Base-by-base conservation (phyloP, 2,797 vertebrate species). In the Hylomyscus alleni region DNA sequence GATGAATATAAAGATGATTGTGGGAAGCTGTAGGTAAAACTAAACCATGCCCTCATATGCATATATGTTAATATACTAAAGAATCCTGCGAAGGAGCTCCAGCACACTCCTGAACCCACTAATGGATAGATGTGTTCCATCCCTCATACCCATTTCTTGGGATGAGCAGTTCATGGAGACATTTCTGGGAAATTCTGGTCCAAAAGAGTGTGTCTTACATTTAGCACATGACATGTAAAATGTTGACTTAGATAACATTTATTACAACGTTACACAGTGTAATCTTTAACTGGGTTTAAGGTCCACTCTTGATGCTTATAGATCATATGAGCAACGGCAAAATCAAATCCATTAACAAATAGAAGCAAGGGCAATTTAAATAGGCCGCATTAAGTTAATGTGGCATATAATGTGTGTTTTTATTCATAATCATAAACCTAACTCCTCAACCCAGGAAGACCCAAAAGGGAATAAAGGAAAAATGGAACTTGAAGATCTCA, bases 341-440 rank as follows among this genome's bases (percentile, higher is more conserved):
- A 96, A 72, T 24, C 88, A 93, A 94, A 85, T 76, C 90, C 94
- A 94, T 83, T 72, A 73, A 81, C 52, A 93, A 88, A 92, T 65
- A 82, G 88, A 93, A 95, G 34, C 40, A 87, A 95, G 81, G 78
- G 44, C 67, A 94, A 92, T 87, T 84, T 47, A 93, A 88, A 96
- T 54, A 87, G 90, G 94, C 77, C 47, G 78, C 29, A 89, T 93
- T 85, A 94, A 91, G 73, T 90, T 92, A 97, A 86, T 80, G 54
- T 86, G 85, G 84, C 50, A 76, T 72, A 47, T 78, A 92, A 93
- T 78, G 56, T 31, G 1, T 69, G n/a, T 31, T 58, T 76, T 78
- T 98, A 98, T 98, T 98, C 89, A 95, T 96, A 29, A 98, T 97
- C 95, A 95, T 97, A 97, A 98, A 96, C 86, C 96, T 97, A 98